These are phyloP conservation scores for Motacilla alba DNA, from an alignment of 2,113 vertebrate species.

Conservation along the genomic window DNA sequence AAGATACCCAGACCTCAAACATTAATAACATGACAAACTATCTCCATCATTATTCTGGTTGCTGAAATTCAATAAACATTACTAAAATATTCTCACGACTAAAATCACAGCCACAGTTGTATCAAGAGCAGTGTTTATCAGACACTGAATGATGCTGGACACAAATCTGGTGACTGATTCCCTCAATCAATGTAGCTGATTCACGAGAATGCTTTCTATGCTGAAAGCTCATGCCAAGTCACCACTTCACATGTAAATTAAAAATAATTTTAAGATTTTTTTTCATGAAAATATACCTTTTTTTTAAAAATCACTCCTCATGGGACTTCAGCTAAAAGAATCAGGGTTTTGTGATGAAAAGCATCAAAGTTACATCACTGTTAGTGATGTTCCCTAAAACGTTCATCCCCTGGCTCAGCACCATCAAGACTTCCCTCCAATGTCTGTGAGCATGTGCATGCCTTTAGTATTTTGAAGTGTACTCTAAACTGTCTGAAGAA, in stretches of 20 bases:
- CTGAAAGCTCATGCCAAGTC: not conserved
- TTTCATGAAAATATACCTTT: not conserved
- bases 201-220: not conserved
- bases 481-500: not conserved
- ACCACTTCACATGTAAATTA: not conserved
- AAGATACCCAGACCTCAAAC: not conserved
- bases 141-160: not conserved
- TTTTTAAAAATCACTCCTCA: not conserved
- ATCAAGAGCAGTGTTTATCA: not conserved
- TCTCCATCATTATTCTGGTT: not conserved
- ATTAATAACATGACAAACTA: slow-evolving; percentile 18
- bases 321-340: not conserved
- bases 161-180: not conserved
- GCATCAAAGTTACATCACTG: not conserved
- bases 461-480: not conserved
- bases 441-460: rapidly evolving
- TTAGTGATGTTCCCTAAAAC: not conserved
- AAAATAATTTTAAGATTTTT: not conserved
- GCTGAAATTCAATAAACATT: slow-evolving; percentile 31
- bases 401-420: not conserved
- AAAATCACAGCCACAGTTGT: not conserved
- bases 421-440: not conserved
- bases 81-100: slow-evolving; percentile 27
- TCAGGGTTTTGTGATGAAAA: not conserved
- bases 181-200: not conserved